These are phyloP conservation scores for Antennarius striatus DNA, from an alignment of 2,113 vertebrate genomes.

Conservation along the genomic window DNA sequence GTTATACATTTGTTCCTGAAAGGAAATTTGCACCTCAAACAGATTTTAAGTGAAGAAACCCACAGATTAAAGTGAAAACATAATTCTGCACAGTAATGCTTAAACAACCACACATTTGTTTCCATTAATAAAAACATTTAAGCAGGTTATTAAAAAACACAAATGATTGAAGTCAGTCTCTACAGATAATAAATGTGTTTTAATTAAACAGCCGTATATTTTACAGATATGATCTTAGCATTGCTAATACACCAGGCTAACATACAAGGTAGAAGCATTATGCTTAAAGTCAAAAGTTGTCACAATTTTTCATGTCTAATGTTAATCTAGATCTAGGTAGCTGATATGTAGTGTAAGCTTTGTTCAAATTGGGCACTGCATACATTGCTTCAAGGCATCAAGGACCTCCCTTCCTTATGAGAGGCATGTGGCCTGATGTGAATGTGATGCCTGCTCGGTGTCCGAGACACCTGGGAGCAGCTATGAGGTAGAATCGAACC, in stretches of 20 bases:
- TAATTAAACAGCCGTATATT: conserved; percentile 60
- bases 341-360: conserved; percentile 27
- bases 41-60: no score
- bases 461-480: conserved; percentile 36
- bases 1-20: no score
- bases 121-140: no score
- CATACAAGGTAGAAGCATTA: conserved; percentile 25
- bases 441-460: conserved; percentile 29
- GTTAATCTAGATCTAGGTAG: conserved; percentile 14
- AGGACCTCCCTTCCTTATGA: background rate
- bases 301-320: conserved; percentile 12
- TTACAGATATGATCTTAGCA: conserved; percentile 38
- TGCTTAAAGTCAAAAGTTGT: background rate
- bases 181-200: conserved; percentile 9
- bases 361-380: conserved; percentile 61
- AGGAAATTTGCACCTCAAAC: no score
- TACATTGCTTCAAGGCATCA: conserved; percentile 34
- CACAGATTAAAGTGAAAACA: background rate
- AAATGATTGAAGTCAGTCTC: conserved; percentile 9
- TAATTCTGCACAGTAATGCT: background rate
- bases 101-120: background rate
- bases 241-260: conserved; percentile 48
- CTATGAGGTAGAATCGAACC: conserved; percentile 74
- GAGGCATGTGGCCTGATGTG: background rate
- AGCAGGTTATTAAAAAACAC: background rate